phyloP scores from a whole-genome alignment of 2,113 vertebrate genomes.

The Sula dactylatra region DNA sequence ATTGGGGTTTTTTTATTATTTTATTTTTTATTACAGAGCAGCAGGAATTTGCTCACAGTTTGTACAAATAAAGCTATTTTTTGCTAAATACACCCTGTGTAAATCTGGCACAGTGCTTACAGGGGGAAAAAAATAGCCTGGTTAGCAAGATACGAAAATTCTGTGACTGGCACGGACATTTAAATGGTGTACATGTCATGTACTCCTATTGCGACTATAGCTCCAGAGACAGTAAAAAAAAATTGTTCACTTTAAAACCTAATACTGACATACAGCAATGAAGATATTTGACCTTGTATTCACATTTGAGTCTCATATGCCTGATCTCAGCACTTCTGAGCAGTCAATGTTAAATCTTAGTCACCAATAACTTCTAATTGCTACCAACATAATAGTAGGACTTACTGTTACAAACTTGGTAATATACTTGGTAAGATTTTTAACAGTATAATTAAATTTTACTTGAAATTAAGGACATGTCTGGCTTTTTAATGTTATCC shows the following conservation, averaged over 20 bases:
- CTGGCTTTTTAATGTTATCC: not conserved
- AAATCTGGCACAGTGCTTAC: not conserved
- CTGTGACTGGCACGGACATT: not conserved
- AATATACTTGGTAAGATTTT: not conserved
- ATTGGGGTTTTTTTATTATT: not conserved
- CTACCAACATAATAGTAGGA: not conserved
- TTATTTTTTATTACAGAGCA: not conserved
- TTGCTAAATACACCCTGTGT: not conserved
- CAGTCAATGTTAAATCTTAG: not conserved
- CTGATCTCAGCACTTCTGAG: not conserved
- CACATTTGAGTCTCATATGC: not conserved
- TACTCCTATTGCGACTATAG: not conserved
- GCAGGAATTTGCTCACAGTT: not conserved
- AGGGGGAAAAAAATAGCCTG: not conserved
- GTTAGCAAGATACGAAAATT: not conserved
- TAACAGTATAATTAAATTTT: not conserved
- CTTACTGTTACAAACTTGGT: not conserved
- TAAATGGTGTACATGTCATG: not conserved
- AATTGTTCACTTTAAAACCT: not conserved
- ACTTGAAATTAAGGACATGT: not conserved
- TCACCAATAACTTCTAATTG: not conserved
- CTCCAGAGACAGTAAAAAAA: not conserved
- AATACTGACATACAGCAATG: not conserved
- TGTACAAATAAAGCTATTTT: not conserved
- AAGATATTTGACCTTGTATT: not conserved